These are phyloP conservation scores for Acrocephalus arundinaceus DNA, from an alignment of 2,113 vertebrate genomes.

Conservation along the genomic window DNA sequence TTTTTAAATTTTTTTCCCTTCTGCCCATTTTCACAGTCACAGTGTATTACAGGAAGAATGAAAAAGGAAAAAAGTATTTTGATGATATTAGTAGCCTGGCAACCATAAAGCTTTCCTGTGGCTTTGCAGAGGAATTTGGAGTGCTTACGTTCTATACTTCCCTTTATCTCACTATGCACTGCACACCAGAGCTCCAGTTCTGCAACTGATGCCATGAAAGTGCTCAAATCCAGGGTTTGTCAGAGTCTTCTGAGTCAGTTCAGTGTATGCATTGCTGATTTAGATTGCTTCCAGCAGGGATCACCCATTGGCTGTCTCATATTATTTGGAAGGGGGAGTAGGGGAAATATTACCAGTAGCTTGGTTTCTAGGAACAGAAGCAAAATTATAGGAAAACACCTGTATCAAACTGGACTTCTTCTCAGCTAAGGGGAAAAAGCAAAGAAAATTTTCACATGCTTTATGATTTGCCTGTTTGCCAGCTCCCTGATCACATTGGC, in stretches of 20 bases:
- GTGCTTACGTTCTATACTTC: not conserved
- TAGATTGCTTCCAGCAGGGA: not conserved
- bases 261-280: not conserved
- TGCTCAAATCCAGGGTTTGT: not conserved
- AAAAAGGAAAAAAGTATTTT: not conserved
- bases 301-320: not conserved
- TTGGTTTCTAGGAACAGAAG: not conserved
- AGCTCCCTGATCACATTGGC: not conserved
- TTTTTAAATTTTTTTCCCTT: not conserved
- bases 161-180: not conserved
- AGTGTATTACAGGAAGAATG: not conserved
- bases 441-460: not conserved
- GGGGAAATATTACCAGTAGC: not conserved
- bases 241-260: not conserved
- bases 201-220: not conserved
- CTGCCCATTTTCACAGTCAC: not conserved
- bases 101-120: not conserved
- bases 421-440: not conserved
- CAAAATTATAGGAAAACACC: not conserved
- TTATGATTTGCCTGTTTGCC: not conserved
- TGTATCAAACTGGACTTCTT: not conserved
- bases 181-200: not conserved
- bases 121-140: constrained; percentile 8
- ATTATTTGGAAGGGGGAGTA: not conserved
- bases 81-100: not conserved